phyloP scores from a whole-genome alignment of 2,888 invertebrate genomes.

The Odontothrips loti region DNA sequence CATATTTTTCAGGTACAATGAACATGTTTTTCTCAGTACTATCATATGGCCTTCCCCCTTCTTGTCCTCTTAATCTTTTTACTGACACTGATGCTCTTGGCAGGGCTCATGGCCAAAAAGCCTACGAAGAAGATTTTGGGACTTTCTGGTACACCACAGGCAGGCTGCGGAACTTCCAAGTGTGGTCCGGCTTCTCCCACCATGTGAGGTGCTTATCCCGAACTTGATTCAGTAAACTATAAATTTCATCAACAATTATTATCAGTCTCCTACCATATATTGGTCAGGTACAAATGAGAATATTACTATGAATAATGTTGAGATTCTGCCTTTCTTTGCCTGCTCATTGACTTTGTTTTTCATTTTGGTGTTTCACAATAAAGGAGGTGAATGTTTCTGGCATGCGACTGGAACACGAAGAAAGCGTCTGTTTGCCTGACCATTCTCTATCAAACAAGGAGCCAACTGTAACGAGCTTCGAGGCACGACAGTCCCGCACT shows the following conservation, averaged over 20 bases:
- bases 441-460: background rate
- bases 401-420: background rate
- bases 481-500: no score
- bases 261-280: no score
- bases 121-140: background rate
- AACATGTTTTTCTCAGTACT: background rate
- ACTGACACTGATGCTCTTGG: background rate
- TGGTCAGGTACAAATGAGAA: no score
- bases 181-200: background rate
- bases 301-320: no score
- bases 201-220: background rate
- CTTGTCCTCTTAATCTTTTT: background rate
- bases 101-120: constrained; percentile 6
- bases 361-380: background rate
- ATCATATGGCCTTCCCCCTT: no score
- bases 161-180: background rate
- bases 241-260: no score
- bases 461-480: background rate
- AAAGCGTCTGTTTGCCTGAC: background rate
- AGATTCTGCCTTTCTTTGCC: background rate
- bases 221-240: background rate
- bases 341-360: background rate
- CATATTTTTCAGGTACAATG: background rate
- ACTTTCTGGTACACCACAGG: background rate
- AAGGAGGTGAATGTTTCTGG: background rate